Conservation (phyloP, 2,797 vertebrate genomes). For the Parambassis ranga region DNA sequence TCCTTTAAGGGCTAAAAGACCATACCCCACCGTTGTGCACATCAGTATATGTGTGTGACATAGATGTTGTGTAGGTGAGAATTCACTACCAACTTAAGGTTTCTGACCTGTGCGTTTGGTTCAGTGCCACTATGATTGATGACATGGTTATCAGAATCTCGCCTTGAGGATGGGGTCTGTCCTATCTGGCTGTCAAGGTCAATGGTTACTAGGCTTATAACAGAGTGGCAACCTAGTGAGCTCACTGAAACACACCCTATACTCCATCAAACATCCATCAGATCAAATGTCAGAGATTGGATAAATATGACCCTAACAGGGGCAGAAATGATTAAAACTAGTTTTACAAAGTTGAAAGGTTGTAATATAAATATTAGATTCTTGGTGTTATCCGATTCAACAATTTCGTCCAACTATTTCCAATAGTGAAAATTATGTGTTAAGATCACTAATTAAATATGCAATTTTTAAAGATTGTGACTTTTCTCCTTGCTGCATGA, state of each 20-base stretch:
- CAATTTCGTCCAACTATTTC: too few species aligned
- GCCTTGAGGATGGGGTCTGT: slow-evolving; percentile 60
- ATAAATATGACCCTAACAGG: neutral
- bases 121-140: slow-evolving; percentile 69
- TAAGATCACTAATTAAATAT: too few species aligned
- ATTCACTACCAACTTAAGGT: slow-evolving; percentile 44
- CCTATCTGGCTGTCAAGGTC: slow-evolving; percentile 73
- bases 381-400: too few species aligned
- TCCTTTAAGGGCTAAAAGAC: slow-evolving; percentile 56
- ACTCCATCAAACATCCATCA: slow-evolving; percentile 46
- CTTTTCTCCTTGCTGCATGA: too few species aligned
- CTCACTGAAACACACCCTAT: slow-evolving; percentile 41
- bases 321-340: neutral
- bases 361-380: too few species aligned
- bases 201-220: slow-evolving; percentile 63
- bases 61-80: slow-evolving; percentile 27
- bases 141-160: slow-evolving; percentile 67
- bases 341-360: too few species aligned
- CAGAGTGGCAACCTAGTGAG: slow-evolving; percentile 51
- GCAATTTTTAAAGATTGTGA: too few species aligned
- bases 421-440: too few species aligned
- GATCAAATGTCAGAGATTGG: slow-evolving; percentile 35
- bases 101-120: slow-evolving; percentile 63
- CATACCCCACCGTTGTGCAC: neutral
- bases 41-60: neutral